Evolutionary conservation across 2,888 invertebrate species (phyloP), one percentile per base, ranked within the genome.

Genomic region (Cataglyphis albicans): DNA sequence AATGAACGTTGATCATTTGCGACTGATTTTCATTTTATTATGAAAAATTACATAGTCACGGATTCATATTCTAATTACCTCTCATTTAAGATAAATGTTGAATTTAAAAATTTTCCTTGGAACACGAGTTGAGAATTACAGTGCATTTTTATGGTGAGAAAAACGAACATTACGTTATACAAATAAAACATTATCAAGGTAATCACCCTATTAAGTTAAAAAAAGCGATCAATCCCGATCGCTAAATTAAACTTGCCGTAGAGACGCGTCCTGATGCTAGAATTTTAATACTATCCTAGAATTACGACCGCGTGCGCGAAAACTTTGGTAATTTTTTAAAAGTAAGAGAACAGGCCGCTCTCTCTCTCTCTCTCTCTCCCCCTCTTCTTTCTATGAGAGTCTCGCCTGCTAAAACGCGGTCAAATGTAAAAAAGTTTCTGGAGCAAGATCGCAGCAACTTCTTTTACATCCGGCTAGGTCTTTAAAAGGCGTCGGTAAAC

Each of bases 271-370:
- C 18, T 57, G 57, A 78, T 78, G 57, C 21, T 52, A 38, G 73
- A 78, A 57, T 78, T 78, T 78, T 78, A 78, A 78, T 78, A 78
- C 74, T 78, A 73, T 78, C 73, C 57, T 59, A 78, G 57, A 78
- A 78, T 78, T 78, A 78, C 73, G 68, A 76, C 35, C 74, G 63
- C 44, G 75, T 52, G 63, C 63, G 68, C 25, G 57, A 10, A 73
- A 78, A 78, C 73, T 78, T 78, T 73, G 57, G 41, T 73, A 78
- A 78, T 73, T 78, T 78, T 78, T 78, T 78, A 78, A 78, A 78
- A 78, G 78, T 78, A 59, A 73, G 21, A 72, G 73, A 78, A 78
- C 55, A 72, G 76, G 52, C 57, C 52, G 57, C 52, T 52, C 7
- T 18, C 48, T 41, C 15, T 48, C 18, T n/a, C 18, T 18, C 18